Conservation (phyloP, 2,113 vertebrate species). For the Sciurus niger region DNA sequence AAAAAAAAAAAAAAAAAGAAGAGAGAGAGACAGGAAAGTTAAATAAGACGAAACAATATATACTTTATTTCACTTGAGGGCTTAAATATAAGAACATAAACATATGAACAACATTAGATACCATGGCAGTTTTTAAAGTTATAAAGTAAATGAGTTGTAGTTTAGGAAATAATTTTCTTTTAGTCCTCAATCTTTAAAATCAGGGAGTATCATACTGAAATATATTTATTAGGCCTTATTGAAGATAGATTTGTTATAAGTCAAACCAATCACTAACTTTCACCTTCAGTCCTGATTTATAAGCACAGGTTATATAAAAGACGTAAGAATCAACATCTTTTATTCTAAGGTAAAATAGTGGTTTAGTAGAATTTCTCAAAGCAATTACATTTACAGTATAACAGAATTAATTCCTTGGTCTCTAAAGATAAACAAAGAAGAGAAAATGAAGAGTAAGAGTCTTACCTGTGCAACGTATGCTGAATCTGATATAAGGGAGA, state of each 20-base stretch:
- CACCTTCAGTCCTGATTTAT: not conserved
- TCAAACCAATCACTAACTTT: not conserved
- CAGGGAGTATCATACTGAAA: not conserved
- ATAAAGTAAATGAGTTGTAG: conserved; percentile 37
- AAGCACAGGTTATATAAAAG: not conserved
- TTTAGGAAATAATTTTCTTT: conserved; percentile 41
- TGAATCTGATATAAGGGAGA: conserved; percentile 98
- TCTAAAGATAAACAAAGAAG: conserved; percentile 16
- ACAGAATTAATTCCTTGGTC: not conserved
- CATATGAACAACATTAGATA: not conserved
- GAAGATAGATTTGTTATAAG: not conserved
- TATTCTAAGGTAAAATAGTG: conserved; percentile 49
- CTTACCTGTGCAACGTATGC: conserved; percentile 98
- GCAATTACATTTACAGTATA: not conserved
- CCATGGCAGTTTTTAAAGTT: not conserved
- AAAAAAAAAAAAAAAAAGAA: not conserved
- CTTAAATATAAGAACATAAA: conserved; percentile 32
- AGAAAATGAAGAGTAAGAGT: conserved; percentile 53
- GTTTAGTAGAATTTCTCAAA: conserved; percentile 16
- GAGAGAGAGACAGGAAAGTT: not conserved
- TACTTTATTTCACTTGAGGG: not conserved
- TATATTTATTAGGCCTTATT: not conserved
- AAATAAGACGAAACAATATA: not conserved
- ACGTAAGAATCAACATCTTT: not conserved
- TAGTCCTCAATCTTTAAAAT: conserved; percentile 22